phyloP scores from a whole-genome alignment of 2,797 vertebrate species.

The Valencia hispanica region DNA sequence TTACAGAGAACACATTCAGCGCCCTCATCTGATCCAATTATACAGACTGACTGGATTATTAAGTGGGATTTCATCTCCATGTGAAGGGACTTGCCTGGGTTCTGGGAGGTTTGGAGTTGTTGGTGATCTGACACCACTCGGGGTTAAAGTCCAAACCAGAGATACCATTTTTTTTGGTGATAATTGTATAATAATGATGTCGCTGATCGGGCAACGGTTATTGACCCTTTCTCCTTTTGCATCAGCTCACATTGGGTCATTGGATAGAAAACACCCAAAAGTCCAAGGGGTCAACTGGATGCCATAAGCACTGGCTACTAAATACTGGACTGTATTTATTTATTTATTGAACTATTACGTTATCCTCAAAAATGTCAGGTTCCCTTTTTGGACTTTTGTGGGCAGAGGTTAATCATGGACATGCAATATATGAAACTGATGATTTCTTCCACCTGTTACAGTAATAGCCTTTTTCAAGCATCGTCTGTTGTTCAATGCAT shows the following conservation, averaged over 20 bases:
- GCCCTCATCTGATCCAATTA: background rate
- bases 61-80: background rate
- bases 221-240: background rate
- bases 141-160: background rate
- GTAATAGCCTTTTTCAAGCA: background rate
- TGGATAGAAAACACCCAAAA: background rate
- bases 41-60: background rate
- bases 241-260: background rate
- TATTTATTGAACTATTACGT: background rate
- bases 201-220: background rate
- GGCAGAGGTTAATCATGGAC: background rate
- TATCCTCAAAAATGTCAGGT: slow-evolving; percentile 4
- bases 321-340: background rate
- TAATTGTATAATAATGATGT: background rate
- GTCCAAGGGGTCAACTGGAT: background rate
- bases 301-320: background rate
- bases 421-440: background rate
- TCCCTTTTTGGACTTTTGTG: background rate
- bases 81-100: background rate
- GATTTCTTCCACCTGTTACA: background rate
- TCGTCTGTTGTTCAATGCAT: background rate
- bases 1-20: background rate
- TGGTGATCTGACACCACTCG: background rate
- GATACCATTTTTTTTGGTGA: background rate
- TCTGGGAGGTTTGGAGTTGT: background rate